Base-by-base conservation (phyloP, 2,797 vertebrate genomes). In the Emys orbicularis region DNA sequence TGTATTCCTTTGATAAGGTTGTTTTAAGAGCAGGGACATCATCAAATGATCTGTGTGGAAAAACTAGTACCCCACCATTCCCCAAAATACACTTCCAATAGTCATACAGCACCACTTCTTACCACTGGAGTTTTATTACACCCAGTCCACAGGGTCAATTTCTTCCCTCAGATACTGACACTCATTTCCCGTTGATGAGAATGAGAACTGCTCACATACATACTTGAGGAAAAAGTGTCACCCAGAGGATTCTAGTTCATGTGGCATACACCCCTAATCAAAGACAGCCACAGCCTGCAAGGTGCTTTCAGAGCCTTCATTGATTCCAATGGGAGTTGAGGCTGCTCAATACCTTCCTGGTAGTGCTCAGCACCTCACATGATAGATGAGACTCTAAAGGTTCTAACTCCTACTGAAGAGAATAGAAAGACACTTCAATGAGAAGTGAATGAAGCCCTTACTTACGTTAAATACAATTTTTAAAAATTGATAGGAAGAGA, bases 1-100 rank as follows among this genome's bases (percentile, higher is more conserved):
- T 1, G 8, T 89, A 81, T 86, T 91, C 92, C 87, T 97, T 97
- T 97, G 96, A 97, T 91, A 97, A 97, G 96, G 96, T 96, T 97
- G 84, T 84, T 89, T 84, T 95, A 94, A 95, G 92, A 96, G 49
- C 81, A 84, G 0, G 19, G 0, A 56, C 86, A 95, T 93, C 89
- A 87, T 90, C 84, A 86, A 91, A 93, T 65, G 89, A 94, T 93
- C 72, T 2, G 65, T 53, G 83, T 44, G 80, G 93, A 25, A 86
- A 83, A 91, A 59, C 34, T 8, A 87, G 94, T 92, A 90, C 50
- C 79, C 52, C 50, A 81, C 5, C 6, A 2, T 16, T 56, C 79
- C 82, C 83, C 41, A 54, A 82, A 84, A 80, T 9, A 8, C 72
- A 9, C 15, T 49, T 87, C 86, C 94, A 53, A 53, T 57, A 44